These are phyloP conservation scores for Dermochelys coriacea DNA, from an alignment of 2,797 vertebrate genomes.

Conservation along the genomic window DNA sequence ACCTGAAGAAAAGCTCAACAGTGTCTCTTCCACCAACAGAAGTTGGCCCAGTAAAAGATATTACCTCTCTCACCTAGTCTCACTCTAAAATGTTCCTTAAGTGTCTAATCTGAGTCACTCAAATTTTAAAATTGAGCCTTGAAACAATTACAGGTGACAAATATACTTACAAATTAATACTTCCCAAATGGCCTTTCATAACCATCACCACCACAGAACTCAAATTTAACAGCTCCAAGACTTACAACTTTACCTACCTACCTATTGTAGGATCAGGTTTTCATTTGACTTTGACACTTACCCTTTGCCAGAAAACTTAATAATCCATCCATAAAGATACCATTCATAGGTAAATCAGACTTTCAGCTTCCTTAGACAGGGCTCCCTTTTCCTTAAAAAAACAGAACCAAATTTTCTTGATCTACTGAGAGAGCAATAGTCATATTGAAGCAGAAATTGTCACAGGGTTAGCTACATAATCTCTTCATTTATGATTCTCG, in stretches of 20 bases:
- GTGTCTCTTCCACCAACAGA: too few species aligned
- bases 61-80: too few species aligned
- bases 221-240: neutral
- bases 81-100: too few species aligned
- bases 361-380: neutral
- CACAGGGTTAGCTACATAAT: neutral
- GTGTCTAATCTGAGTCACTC: too few species aligned
- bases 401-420: neutral
- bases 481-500: neutral
- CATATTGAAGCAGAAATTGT: neutral
- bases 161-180: too few species aligned
- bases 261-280: neutral
- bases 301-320: neutral
- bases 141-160: too few species aligned
- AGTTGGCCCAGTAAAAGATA: too few species aligned
- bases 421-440: neutral
- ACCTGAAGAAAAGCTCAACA: too few species aligned
- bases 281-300: neutral
- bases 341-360: neutral
- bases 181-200: too few species aligned
- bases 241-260: neutral
- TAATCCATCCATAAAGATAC: neutral
- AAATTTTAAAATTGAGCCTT: too few species aligned
- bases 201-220: neutral
- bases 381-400: neutral